These are phyloP conservation scores for Oxycera nigricornis DNA, from an alignment of 2,888 invertebrate species.

Conservation along the genomic window DNA sequence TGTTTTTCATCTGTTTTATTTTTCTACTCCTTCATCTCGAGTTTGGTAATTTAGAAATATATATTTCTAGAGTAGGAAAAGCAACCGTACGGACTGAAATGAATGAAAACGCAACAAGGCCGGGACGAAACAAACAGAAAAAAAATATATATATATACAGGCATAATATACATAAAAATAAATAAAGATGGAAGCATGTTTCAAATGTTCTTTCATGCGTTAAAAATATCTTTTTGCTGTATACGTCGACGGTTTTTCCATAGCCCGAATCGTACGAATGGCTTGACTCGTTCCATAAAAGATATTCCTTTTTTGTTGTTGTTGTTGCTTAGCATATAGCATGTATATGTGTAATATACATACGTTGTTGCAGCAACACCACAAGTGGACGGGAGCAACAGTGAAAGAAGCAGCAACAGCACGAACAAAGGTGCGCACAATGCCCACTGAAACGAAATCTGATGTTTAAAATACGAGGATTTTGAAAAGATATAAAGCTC, in stretches of 20 bases:
- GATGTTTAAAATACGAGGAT: background rate
- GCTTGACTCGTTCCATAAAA: background rate
- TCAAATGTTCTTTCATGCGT: background rate
- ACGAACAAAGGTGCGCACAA: background rate
- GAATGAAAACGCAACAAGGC: background rate
- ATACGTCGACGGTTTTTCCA: background rate
- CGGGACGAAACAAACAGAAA: background rate
- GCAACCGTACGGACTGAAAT: background rate
- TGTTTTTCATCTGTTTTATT: no score
- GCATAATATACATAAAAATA: background rate
- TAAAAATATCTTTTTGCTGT: background rate
- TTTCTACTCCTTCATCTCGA: no score
- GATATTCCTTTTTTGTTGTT: background rate
- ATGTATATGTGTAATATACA: background rate
- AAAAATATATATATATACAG: background rate
- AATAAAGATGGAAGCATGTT: background rate
- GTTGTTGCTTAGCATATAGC: no score
- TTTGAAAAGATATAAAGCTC: background rate
- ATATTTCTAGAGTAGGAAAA: no score
- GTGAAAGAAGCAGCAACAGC: background rate
- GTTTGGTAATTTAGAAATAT: no score
- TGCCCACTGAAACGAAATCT: background rate
- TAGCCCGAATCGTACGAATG: background rate
- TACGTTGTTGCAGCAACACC: background rate
- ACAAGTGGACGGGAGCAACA: background rate